Conservation (phyloP, 1,140 invertebrate species). For the Drosophila setifemur region DNA sequence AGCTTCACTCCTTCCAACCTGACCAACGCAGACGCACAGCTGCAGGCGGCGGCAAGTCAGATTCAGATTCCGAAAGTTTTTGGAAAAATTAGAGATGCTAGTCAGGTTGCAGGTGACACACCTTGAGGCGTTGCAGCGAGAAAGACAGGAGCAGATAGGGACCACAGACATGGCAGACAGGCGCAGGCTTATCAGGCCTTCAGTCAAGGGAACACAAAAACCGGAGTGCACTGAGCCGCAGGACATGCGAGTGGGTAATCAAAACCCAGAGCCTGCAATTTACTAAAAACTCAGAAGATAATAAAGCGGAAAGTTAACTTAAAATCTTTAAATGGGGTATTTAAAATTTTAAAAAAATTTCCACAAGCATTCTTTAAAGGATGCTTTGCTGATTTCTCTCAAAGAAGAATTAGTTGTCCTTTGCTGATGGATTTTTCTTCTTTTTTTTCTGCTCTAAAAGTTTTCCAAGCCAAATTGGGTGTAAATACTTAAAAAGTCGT, state of each 20-base stretch:
- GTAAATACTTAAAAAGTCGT: slow-evolving; percentile 77
- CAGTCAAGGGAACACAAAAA: slow-evolving; percentile 1
- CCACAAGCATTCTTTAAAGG: too few species aligned
- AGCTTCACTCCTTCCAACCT: not conserved
- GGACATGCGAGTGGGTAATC: slow-evolving; percentile 42
- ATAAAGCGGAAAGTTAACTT: slow-evolving; percentile 65
- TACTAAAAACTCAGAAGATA: slow-evolving; percentile 29
- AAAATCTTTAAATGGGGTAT: too few species aligned
- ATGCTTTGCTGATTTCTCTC: too few species aligned
- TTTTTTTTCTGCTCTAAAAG: slow-evolving; percentile 58
- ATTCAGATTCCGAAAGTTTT: slow-evolving; percentile 25
- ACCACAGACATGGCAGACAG: slow-evolving; percentile 26
- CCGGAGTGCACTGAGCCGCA: slow-evolving; percentile 16
- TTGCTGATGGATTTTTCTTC: too few species aligned
- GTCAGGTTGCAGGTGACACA: slow-evolving; percentile 56
- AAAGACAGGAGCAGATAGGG: not conserved
- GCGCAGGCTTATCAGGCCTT: slow-evolving; percentile 41
- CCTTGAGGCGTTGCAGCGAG: slow-evolving; percentile 35
- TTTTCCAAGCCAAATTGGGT: slow-evolving; percentile 62
- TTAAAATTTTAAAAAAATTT: too few species aligned
- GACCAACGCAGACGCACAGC: slow-evolving; percentile 26
- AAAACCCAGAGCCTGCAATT: slow-evolving; percentile 28
- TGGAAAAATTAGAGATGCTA: slow-evolving; percentile 12
- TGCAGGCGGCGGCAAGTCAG: slow-evolving; percentile 15
- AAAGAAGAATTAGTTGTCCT: too few species aligned